A percentile compares a stretch with the other conserved stretches of the same genome.
Conservation (phyloP, 92 coral and sea anemone species). For the Paramuricea clavata region DNA sequence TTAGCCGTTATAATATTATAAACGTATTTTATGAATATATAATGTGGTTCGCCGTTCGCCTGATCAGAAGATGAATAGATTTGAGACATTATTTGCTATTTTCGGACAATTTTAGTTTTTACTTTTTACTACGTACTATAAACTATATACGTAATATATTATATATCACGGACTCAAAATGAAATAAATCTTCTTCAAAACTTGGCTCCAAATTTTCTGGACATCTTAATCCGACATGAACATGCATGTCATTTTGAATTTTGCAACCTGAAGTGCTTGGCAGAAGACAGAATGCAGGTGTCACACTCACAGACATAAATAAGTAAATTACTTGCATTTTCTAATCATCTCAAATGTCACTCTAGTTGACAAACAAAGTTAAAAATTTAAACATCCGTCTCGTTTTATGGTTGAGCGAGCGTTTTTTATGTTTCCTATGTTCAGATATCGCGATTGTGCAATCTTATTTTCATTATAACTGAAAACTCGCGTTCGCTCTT, state of each 20-base stretch:
- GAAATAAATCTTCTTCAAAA: not conserved
- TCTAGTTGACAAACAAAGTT: constrained; percentile 36
- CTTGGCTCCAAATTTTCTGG: not conserved
- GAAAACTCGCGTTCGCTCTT: too few species aligned
- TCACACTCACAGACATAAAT: constrained; percentile 40
- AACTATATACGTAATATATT: not conserved
- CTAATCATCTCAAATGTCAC: constrained; percentile 42
- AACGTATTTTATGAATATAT: too few species aligned
- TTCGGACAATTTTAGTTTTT: too few species aligned
- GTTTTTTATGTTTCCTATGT: not conserved
- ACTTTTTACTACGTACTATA: too few species aligned
- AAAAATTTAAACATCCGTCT: constrained; percentile 5
- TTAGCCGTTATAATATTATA: too few species aligned
- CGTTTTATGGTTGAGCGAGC: not conserved
- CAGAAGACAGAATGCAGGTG: constrained; percentile 48
- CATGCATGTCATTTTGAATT: not conserved
- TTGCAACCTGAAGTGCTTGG: not conserved
- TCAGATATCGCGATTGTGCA: not conserved
- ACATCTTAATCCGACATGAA: not conserved
- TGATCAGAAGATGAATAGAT: too few species aligned
- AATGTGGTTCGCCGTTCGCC: too few species aligned
- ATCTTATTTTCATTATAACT: not conserved
- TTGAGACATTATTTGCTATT: too few species aligned
- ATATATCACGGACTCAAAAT: too few species aligned
- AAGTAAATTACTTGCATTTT: constrained; percentile 39